Evolutionary conservation across 1,140 invertebrate species (phyloP).

Genomic region (Drosophila novamexicana): DNA sequence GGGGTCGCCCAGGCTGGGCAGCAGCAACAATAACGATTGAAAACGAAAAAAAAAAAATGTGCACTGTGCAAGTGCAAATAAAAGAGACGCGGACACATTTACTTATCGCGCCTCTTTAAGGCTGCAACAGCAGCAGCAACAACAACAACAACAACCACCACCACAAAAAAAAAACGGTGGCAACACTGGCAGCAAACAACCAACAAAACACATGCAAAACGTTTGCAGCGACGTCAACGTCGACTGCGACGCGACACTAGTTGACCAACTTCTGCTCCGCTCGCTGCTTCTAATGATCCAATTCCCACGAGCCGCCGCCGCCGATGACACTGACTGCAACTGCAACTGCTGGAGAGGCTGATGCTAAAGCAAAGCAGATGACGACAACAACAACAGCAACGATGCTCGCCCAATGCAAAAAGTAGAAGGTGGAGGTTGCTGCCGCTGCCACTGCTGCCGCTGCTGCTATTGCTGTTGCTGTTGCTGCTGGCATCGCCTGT

Average conservation of each 20-base stretch:
- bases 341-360: slow-evolving; percentile 44
- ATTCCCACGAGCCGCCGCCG: slow-evolving; percentile 71
- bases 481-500: slow-evolving; percentile 70
- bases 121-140: slow-evolving; percentile 37
- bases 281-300: slow-evolving; percentile 81
- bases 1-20: slow-evolving; percentile 51
- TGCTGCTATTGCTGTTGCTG: slow-evolving; percentile 36
- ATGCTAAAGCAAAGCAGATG: slow-evolving; percentile 49
- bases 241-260: slow-evolving; percentile 48
- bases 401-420: slow-evolving; percentile 74
- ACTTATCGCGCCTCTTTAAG: slow-evolving; percentile 81
- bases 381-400: slow-evolving; percentile 40
- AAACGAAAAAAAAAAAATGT: slow-evolving; percentile 47
- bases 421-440: slow-evolving; percentile 79
- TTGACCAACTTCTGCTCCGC: slow-evolving; percentile 76
- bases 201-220: slow-evolving; percentile 74
- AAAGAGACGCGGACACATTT: slow-evolving; percentile 80
- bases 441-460: slow-evolving; percentile 24
- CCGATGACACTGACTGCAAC: slow-evolving; percentile 65
- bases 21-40: slow-evolving; percentile 29
- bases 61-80: slow-evolving; percentile 79
- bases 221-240: slow-evolving; percentile 28
- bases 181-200: slow-evolving; percentile 58
- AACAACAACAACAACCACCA: slow-evolving; percentile 4
- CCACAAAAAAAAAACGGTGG: slow-evolving; percentile 61